Conservation (phyloP, 2,888 invertebrate genomes). For the Kuschelorhynchus macadamiae region DNA sequence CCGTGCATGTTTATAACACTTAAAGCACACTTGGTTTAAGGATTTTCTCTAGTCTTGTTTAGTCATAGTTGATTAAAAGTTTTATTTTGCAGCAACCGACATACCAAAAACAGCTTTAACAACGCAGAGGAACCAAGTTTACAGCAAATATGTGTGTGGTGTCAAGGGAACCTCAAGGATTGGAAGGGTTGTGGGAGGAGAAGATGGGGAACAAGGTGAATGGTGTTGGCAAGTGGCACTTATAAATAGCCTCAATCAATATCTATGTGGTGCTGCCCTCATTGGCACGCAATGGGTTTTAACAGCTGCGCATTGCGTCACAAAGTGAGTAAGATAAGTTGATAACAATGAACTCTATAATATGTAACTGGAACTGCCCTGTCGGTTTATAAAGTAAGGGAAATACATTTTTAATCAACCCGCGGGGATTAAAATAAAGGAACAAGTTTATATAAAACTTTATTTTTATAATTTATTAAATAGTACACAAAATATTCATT, state of each 20-base stretch:
- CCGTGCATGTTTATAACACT: too few relatives aligned
- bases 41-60: too few relatives aligned
- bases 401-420: too few relatives aligned
- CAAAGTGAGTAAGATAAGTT: conserved; percentile 81
- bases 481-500: too few relatives aligned
- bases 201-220: conserved; percentile 91
- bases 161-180: conserved; percentile 84
- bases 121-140: conserved; percentile 79
- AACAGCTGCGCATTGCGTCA: conserved; percentile 94
- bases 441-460: too few relatives aligned
- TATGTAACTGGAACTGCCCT: too few relatives aligned
- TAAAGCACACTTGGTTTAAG: too few relatives aligned
- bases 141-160: conserved; percentile 93
- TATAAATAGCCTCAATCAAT: conserved; percentile 94
- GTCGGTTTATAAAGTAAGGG: too few relatives aligned
- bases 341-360: too few relatives aligned
- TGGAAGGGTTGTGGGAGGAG: conserved; percentile 86
- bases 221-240: conserved; percentile 97
- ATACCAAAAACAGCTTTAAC: conserved; percentile 68
- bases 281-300: conserved; percentile 96
- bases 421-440: too few relatives aligned
- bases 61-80: too few relatives aligned
- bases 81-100: conserved; percentile 60
- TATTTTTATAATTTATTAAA: too few relatives aligned
- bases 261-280: conserved; percentile 92